A percentile compares a stretch with the other conserved stretches of the same genome.
phyloP scores from a whole-genome alignment of 1,140 invertebrate genomes.

The Drosophila cardini region DNA sequence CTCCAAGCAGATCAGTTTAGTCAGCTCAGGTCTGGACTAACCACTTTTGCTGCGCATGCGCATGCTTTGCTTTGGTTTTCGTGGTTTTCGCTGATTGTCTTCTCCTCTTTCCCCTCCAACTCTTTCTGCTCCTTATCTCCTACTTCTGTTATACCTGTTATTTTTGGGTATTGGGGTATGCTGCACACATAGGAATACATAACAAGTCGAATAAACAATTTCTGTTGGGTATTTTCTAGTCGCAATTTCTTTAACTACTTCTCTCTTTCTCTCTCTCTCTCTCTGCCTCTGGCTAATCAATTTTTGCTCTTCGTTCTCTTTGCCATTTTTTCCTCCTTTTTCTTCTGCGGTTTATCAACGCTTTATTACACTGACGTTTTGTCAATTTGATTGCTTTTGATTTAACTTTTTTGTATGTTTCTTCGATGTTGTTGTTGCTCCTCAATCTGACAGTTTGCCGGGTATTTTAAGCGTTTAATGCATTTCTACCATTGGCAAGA shows the following conservation, averaged over 20 bases:
- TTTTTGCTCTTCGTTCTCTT: constrained; percentile 49
- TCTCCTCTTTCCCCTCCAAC: background rate
- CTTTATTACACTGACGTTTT: constrained; percentile 83
- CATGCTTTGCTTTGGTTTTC: constrained; percentile 51
- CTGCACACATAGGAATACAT: too few species aligned
- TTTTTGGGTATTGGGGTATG: too few species aligned
- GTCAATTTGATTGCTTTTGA: constrained; percentile 84
- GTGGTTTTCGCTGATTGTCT: constrained; percentile 57
- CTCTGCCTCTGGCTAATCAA: constrained; percentile 62
- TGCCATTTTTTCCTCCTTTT: constrained; percentile 19
- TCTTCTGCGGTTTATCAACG: constrained; percentile 78
- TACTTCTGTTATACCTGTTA: background rate
- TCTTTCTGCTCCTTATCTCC: background rate
- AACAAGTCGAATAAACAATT: too few species aligned
- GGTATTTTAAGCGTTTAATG: constrained; percentile 46
- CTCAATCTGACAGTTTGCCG: constrained; percentile 37
- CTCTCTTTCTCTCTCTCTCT: too few species aligned
- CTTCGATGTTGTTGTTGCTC: background rate
- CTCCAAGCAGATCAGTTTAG: constrained; percentile 26
- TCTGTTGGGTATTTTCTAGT: too few species aligned
- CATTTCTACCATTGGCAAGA: constrained; percentile 49
- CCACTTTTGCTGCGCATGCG: constrained; percentile 48
- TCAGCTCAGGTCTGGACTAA: constrained; percentile 20
- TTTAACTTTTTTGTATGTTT: constrained; percentile 51
- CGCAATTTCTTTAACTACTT: too few species aligned